phyloP scores from a whole-genome alignment of 2,888 invertebrate species.

The Melipona beecheii region DNA sequence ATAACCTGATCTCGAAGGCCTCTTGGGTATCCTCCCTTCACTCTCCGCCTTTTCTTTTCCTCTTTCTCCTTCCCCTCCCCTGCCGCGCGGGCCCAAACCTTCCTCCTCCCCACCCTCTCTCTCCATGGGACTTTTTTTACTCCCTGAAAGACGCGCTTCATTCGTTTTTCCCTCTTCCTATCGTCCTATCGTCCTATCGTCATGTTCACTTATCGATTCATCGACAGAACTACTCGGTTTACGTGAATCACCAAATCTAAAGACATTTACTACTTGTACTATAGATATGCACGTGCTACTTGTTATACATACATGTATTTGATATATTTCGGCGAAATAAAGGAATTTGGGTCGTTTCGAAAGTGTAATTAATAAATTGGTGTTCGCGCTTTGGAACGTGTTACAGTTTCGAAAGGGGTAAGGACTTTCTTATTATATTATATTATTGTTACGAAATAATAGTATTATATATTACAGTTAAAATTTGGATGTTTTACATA shows the following conservation, averaged over 20 bases:
- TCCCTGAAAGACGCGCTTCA: not conserved
- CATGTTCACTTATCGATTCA: not conserved
- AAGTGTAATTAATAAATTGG: too few relatives aligned
- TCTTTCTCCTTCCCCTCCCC: conserved; percentile 22
- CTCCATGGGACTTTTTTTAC: not conserved
- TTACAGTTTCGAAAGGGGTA: too few relatives aligned
- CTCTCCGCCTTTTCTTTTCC: conserved; percentile 53
- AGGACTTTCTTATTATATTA: too few relatives aligned
- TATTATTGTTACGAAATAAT: too few relatives aligned
- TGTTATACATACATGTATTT: too few relatives aligned
- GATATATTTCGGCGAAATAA: too few relatives aligned
- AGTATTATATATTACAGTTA: too few relatives aligned
- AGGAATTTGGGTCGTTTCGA: too few relatives aligned
- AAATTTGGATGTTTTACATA: too few relatives aligned
- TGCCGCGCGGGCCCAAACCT: not conserved
- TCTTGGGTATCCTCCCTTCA: conserved; percentile 67
- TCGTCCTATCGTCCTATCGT: not conserved
- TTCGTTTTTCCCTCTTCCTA: not conserved
- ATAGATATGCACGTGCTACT: too few relatives aligned
- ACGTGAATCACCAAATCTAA: not conserved
- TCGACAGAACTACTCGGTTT: not conserved
- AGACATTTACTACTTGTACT: too few relatives aligned
- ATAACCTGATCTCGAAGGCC: conserved; percentile 80
- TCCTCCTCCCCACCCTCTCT: not conserved
- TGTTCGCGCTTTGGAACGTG: too few relatives aligned